phyloP scores from a whole-genome alignment of 2,797 vertebrate genomes.

The Sphenopsis melanotis region DNA sequence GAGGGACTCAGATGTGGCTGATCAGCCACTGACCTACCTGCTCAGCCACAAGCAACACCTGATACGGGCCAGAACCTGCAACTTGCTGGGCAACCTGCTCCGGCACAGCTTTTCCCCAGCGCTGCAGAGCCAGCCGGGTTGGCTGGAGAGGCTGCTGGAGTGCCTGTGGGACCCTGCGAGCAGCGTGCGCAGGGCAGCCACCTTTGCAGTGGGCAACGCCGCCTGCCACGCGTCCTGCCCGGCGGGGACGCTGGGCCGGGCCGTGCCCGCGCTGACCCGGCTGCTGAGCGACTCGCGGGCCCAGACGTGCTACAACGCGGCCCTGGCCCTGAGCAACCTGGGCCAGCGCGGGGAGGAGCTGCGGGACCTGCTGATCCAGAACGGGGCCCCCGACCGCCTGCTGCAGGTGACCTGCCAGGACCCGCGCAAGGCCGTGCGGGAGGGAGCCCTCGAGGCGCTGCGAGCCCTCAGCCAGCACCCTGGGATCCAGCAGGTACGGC shows the following conservation, averaged over 20 bases:
- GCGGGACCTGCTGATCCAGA: conserved; percentile 71
- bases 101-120: conserved; percentile 4
- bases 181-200: conserved; percentile 65
- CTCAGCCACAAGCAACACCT: conserved; percentile 75
- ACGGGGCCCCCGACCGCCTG: conserved; percentile 71
- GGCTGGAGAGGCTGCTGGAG: conserved; percentile 61
- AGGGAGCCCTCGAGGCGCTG: conserved; percentile 82
- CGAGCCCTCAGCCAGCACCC: conserved; percentile 76
- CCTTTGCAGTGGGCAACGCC: conserved; percentile 74
- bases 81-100: conserved; percentile 81
- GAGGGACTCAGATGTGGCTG: conserved; percentile 49
- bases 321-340: conserved; percentile 83
- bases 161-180: conserved; percentile 65
- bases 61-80: conserved; percentile 81
- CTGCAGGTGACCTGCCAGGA: conserved; percentile 82
- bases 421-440: conserved; percentile 79
- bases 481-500: conserved; percentile 76
- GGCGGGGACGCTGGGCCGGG: neutral
- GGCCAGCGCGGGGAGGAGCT: conserved; percentile 50
- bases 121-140: conserved; percentile 31
- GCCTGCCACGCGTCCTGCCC: conserved; percentile 52
- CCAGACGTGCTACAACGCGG: conserved; percentile 82
- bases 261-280: conserved; percentile 61
- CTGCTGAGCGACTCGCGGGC: conserved; percentile 79
- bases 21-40: conserved; percentile 69